Evolutionary conservation across 2,888 invertebrate genomes (phyloP).

Genomic region (Siphonodentalium dalli): DNA sequence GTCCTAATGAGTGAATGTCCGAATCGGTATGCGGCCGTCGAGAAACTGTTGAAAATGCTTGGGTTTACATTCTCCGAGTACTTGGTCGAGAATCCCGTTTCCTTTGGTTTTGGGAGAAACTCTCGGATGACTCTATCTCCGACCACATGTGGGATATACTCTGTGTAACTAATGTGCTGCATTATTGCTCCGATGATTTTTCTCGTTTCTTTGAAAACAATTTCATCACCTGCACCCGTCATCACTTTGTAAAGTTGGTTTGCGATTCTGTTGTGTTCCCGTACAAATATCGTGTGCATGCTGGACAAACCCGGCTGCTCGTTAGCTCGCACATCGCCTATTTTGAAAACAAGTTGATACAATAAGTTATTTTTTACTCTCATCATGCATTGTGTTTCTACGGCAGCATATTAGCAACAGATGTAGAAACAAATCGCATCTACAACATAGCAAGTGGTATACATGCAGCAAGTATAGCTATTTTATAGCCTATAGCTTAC

Average conservation of each 20-base stretch:
- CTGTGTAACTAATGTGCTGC: constrained; percentile 91
- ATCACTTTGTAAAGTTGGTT: constrained; percentile 78
- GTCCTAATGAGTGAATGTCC: constrained; percentile 98
- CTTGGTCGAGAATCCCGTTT: constrained; percentile 80
- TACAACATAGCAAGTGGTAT: too few relatives aligned
- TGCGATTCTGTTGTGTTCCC: constrained; percentile 95
- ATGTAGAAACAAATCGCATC: too few relatives aligned
- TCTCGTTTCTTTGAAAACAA: constrained; percentile 76
- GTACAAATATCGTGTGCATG: constrained; percentile 75
- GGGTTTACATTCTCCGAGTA: constrained; percentile 86
- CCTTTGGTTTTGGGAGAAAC: too few relatives aligned
- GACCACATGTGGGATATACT: constrained; percentile 90
- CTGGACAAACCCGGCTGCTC: constrained; percentile 73
- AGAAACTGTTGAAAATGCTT: constrained; percentile 92
- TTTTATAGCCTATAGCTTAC: too few relatives aligned
- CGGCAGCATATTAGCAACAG: too few relatives aligned
- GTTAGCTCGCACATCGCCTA: constrained; percentile 95
- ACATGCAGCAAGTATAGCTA: too few relatives aligned
- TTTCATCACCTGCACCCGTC: constrained; percentile 93
- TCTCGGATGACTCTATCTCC: constrained; percentile 78
- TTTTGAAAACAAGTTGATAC: too few relatives aligned
- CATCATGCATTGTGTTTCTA: too few relatives aligned
- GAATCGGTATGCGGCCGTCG: constrained; percentile 92
- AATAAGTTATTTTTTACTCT: too few relatives aligned
- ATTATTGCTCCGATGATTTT: constrained; percentile 91